Evolutionary conservation across 1,140 invertebrate genomes (phyloP), one percentile per base, ranked within the genome.

Genomic region (Mamestra configurata): DNA sequence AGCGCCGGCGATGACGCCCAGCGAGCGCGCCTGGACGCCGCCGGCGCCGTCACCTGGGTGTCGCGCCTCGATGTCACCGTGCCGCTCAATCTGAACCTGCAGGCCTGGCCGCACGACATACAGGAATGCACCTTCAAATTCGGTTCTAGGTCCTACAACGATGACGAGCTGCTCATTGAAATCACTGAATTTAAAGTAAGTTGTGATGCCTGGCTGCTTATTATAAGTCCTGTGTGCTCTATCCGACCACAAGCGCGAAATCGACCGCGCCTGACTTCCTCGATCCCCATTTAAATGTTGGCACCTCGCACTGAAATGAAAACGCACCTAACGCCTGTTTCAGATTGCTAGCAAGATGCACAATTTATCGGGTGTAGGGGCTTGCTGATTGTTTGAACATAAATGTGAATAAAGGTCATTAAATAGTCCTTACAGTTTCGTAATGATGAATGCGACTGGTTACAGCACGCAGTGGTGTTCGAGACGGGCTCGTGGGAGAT

Each of bases 401-500:
- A n/a, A n/a, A n/a, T n/a, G n/a, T n/a, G n/a, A n/a, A n/a, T n/a
- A n/a, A n/a, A n/a, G n/a, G n/a, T n/a, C n/a, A n/a, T n/a, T n/a
- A 3, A 20, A 20, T 24, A 1, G 8, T 18, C 1, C 13, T 2
- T 20, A 46, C 7, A 27, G 35, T 15, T 53, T 15, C 7, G 3
- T 15, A 46, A 20, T 43, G 22, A 31, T 22, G 7, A 4, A 3
- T 72, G 68, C 10, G 24, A 24, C 13, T 15, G 4, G 20, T 59
- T 75, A n/a, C 84, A 92, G 90, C 66, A 81, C 7, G 77, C 81
- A 3, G 79, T 85, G 4, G 83, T 91, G 20, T 90, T 90, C 77
- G 90, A 92, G 75, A 82, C 88, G 0, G 88, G 90, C 0, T 70
- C 84, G 0, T 93, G 92, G 92, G 87, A 93, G 84, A 77, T 92